These are phyloP conservation scores for Orius laevigatus DNA, from an alignment of 1,140 invertebrate genomes.

Conservation along the genomic window DNA sequence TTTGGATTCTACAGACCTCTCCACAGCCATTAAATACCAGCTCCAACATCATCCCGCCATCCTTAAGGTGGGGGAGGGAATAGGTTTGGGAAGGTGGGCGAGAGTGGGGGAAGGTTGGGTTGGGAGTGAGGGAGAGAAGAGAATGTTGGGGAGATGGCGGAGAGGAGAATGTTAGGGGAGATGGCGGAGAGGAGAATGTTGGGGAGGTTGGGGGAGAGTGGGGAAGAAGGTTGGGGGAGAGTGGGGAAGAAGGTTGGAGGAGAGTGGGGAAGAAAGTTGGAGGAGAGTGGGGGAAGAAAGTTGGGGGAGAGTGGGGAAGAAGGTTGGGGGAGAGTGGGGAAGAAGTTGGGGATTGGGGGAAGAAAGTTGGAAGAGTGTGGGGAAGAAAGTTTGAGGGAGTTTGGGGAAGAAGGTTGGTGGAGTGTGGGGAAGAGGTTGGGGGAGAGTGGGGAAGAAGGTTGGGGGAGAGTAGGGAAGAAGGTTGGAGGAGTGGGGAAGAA, in stretches of 20 bases:
- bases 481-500: too few relatives aligned
- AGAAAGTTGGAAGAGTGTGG: constrained; percentile 1
- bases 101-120: background rate
- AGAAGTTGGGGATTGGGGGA: background rate
- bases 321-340: background rate
- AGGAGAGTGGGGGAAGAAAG: background rate
- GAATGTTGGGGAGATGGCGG: background rate
- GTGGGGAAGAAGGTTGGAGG: too few relatives aligned
- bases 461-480: too few relatives aligned
- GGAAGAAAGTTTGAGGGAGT: too few relatives aligned
- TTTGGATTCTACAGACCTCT: background rate
- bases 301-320: constrained; percentile 1
- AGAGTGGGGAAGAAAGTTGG: too few relatives aligned
- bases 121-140: too few relatives aligned
- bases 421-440: too few relatives aligned
- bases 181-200: too few relatives aligned
- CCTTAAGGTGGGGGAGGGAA: background rate
- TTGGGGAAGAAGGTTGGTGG: too few relatives aligned
- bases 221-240: too few relatives aligned
- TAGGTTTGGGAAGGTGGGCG: background rate
- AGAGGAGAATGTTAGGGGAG: background rate
- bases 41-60: background rate
- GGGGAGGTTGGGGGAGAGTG: too few relatives aligned
- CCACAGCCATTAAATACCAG: background rate
- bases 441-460: too few relatives aligned